Percentiles rank a stretch among this genome's conserved stretches.
These are phyloP conservation scores for Serrognathus titanus DNA, from an alignment of 2,888 invertebrate genomes.

Conservation along the genomic window DNA sequence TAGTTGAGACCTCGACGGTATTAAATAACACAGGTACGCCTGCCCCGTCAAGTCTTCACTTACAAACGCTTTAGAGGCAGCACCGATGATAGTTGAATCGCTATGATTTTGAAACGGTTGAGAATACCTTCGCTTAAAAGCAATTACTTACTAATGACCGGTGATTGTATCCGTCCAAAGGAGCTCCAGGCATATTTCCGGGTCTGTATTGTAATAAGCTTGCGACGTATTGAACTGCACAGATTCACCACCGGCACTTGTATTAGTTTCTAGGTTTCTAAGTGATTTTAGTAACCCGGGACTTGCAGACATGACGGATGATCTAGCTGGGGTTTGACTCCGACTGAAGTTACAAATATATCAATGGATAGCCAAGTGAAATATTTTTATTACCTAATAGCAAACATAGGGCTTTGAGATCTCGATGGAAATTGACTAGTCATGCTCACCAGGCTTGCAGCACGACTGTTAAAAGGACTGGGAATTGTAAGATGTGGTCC, in stretches of 20 bases:
- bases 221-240: constrained; percentile 36
- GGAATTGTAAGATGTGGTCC: constrained; percentile 26
- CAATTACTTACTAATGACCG: constrained; percentile 2
- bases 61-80: constrained; percentile 75
- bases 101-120: too few species aligned
- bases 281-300: constrained; percentile 37
- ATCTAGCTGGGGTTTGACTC: constrained; percentile 50
- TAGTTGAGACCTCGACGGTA: constrained; percentile 62
- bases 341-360: constrained; percentile 42
- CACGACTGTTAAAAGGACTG: constrained; percentile 38
- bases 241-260: constrained; percentile 43
- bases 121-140: too few species aligned
- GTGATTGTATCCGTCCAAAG: constrained; percentile 78
- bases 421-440: constrained; percentile 43
- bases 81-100: constrained; percentile 40
- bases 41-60: constrained; percentile 84
- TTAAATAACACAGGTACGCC: constrained; percentile 75
- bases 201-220: constrained; percentile 52
- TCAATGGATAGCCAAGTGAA: constrained; percentile 24
- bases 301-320: constrained; percentile 34
- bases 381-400: constrained; percentile 45
- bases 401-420: constrained; percentile 54
- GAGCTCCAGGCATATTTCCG: constrained; percentile 84
- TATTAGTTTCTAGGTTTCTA: constrained; percentile 23
- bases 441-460: constrained; percentile 26